phyloP scores from a whole-genome alignment of 2,797 vertebrate genomes.

The Enteromius treurensis region DNA sequence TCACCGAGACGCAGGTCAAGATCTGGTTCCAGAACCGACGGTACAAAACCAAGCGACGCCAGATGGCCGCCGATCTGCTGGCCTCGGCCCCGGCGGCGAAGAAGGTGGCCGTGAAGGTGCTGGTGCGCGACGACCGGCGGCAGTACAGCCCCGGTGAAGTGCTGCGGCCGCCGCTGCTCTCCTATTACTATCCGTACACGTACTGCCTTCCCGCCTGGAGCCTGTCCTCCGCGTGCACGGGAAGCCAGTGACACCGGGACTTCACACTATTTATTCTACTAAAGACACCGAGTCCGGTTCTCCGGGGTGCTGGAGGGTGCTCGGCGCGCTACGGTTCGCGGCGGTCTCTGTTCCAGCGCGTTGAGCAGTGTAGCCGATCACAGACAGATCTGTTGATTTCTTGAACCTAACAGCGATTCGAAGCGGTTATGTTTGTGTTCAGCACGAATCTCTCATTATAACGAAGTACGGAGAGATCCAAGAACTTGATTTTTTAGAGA shows the following conservation, averaged over 20 bases:
- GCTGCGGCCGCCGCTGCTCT: constrained; percentile 87
- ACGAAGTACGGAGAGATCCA: background rate
- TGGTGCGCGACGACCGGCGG: constrained; percentile 97
- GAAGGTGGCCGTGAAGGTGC: constrained; percentile 97
- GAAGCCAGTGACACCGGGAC: constrained; percentile 75
- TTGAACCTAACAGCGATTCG: background rate
- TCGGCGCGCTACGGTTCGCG: no score
- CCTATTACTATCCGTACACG: constrained; percentile 94
- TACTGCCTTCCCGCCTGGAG: constrained; percentile 98
- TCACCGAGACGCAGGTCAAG: constrained; percentile 98
- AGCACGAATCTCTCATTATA: background rate
- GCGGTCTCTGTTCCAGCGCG: no score
- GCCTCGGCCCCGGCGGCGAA: constrained; percentile 92
- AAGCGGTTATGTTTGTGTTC: background rate
- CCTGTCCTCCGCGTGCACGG: constrained; percentile 85
- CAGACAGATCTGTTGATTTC: background rate
- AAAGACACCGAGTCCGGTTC: background rate
- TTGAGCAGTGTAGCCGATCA: background rate
- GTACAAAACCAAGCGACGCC: constrained; percentile 97
- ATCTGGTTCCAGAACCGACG: constrained; percentile 99
- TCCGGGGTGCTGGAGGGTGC: background rate
- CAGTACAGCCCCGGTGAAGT: constrained; percentile 95
- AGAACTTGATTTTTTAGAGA: background rate
- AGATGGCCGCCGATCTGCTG: constrained; percentile 93
- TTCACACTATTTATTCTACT: constrained; percentile 73